phyloP scores from a whole-genome alignment of 2,113 vertebrate species.

The Taxidea taxus region DNA sequence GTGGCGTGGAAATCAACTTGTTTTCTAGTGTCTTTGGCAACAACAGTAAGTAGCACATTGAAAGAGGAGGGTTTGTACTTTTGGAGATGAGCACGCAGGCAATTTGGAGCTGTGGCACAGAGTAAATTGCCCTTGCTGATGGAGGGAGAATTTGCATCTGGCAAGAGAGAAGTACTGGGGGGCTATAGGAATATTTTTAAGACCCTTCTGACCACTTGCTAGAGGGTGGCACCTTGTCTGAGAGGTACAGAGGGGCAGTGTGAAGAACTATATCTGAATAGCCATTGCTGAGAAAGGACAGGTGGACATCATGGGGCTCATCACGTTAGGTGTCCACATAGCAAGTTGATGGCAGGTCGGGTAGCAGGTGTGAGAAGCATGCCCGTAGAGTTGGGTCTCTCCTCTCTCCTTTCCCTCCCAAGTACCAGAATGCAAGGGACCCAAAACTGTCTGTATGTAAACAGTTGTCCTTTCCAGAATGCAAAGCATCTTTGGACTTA shows the following conservation, averaged over 20 bases:
- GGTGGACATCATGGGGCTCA: not conserved
- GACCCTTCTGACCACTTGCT: not conserved
- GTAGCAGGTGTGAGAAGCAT: not conserved
- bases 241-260: not conserved
- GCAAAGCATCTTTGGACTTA: not conserved
- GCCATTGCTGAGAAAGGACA: not conserved
- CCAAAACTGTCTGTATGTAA: not conserved
- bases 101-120: not conserved
- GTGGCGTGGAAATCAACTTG: not conserved
- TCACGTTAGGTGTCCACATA: not conserved
- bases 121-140: not conserved
- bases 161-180: not conserved
- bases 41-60: not conserved
- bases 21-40: constrained; percentile 25
- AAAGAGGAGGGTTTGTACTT: not conserved
- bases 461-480: not conserved
- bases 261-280: not conserved
- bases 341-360: not conserved
- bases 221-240: not conserved
- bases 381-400: not conserved
- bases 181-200: not conserved
- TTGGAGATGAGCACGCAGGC: not conserved
- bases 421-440: not conserved
- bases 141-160: not conserved
- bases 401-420: not conserved